Evolutionary conservation across 2,797 vertebrate genomes (phyloP), one percentile per base, ranked within the genome.

Genomic region (Ctenopoma multispine): DNA sequence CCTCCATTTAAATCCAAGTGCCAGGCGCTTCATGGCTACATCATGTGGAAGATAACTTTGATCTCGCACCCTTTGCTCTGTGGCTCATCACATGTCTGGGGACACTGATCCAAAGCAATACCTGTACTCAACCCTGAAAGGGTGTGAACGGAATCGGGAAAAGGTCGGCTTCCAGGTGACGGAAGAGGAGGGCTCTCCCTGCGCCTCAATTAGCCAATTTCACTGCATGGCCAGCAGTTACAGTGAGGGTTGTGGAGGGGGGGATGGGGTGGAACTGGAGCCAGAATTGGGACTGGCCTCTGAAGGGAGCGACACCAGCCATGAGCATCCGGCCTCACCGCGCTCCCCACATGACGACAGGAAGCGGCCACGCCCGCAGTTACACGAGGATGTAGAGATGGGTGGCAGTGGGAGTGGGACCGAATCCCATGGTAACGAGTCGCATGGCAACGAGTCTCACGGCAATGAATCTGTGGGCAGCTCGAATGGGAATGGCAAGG

Each of bases 311-410:
- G 94, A 95, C 83, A 93, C 94, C 82, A 76, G 72, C 68, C 86
- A 93, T 50, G 86, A 92, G 79, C 88, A 83, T 58, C 54, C 84
- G 21, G 38, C 64, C 38, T 91, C 81, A 0, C 76, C 46, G 0
- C 50, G 77, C 76, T 79, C 88, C 13, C 64, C 74, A 0, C 90
- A 83, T 1, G 72, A 88, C 0, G 88, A 92, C 56, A 80, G 90
- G 69, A 89, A 90, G 79, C 78, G 90, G 1, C 64, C 78, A 1
- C 91, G 84, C 27, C 74, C 79, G 1, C 69, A 82, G 1, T 86
- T 96, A 62, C 96, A 96, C 7, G 96, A 96, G 72, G 96, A 98
- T 4, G 89, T 96, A 63, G 96, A 97, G 79, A 97, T 96, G 96
- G 92, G 92, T 0, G 94, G 94, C 73, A 93, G 96, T 1, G 95